Conservation (phyloP, 2,113 vertebrate genomes). For the Megaptera novaeangliae region DNA sequence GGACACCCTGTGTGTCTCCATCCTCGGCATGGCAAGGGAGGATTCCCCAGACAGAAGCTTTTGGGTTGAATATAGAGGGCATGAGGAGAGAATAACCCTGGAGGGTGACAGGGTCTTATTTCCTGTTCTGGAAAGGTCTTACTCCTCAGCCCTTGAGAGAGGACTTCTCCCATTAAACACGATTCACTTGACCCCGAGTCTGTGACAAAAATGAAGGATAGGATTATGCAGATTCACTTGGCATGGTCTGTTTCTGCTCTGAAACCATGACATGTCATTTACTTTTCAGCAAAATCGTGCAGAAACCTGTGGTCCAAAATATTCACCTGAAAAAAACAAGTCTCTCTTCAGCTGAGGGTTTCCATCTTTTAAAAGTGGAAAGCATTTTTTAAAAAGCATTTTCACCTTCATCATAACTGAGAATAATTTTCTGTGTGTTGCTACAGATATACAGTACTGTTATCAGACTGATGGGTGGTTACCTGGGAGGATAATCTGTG, state of each 20-base stretch:
- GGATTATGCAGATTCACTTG: neutral
- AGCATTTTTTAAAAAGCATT: neutral
- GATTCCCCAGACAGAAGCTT: neutral
- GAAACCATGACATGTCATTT: neutral
- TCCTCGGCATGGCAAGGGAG: neutral
- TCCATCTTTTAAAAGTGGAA: neutral
- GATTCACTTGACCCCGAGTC: neutral
- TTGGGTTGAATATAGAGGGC: neutral
- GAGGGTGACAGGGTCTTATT: neutral
- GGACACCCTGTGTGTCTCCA: neutral
- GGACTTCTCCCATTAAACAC: neutral
- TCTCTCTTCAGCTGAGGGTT: neutral
- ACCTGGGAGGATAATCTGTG: neutral
- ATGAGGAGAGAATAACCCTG: neutral
- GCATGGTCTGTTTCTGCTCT: neutral
- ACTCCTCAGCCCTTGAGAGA: neutral
- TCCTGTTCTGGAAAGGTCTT: neutral
- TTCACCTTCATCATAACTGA: neutral
- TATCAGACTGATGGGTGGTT: neutral
- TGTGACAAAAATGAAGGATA: neutral
- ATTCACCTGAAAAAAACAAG: neutral
- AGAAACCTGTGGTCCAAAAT: neutral
- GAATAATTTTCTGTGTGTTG: neutral
- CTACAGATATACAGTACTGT: neutral
- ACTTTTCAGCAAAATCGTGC: neutral